Percentiles rank a stretch among this genome's conserved stretches.
phyloP scores from a whole-genome alignment of 2,888 invertebrate species.

The Arge pagana region DNA sequence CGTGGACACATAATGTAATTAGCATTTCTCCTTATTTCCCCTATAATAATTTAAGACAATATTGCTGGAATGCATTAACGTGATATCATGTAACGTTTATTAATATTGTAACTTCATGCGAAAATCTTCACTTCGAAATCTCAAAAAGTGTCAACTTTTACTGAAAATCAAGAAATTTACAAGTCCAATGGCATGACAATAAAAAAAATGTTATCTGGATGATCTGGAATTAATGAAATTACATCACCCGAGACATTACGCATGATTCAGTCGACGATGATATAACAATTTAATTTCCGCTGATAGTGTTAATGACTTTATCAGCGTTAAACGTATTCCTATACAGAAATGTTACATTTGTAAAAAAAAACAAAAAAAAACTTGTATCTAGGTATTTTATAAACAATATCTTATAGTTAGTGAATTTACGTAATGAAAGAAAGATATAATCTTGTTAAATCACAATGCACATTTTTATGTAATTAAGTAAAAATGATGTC shows the following conservation, averaged over 20 bases:
- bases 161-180: no score
- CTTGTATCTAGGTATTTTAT: conserved; percentile 9
- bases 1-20: conserved; percentile 7
- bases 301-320: conserved; percentile 1
- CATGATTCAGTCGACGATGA: conserved; percentile 3
- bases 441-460: conserved; percentile 9
- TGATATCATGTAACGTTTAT: conserved; percentile 16
- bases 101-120: conserved; percentile 13
- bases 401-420: conserved; percentile 15
- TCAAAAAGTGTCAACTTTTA: no score
- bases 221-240: not conserved
- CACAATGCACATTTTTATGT: conserved; percentile 13
- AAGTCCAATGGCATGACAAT: conserved; percentile 14
- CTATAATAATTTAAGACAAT: conserved; percentile 2
- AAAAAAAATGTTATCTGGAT: conserved; percentile 1
- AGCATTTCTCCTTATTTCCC: conserved; percentile 2
- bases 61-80: conserved; percentile 11
- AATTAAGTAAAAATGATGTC: not conserved
- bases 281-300: conserved; percentile 1
- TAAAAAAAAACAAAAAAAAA: conserved; percentile 1
- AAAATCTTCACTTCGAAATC: not conserved
- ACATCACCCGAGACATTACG: no score
- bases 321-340: conserved; percentile 5
- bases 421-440: conserved; percentile 13
- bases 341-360: conserved; percentile 6